These are phyloP conservation scores for Mimas tiliae DNA, from an alignment of 2,888 invertebrate genomes.

Conservation along the genomic window DNA sequence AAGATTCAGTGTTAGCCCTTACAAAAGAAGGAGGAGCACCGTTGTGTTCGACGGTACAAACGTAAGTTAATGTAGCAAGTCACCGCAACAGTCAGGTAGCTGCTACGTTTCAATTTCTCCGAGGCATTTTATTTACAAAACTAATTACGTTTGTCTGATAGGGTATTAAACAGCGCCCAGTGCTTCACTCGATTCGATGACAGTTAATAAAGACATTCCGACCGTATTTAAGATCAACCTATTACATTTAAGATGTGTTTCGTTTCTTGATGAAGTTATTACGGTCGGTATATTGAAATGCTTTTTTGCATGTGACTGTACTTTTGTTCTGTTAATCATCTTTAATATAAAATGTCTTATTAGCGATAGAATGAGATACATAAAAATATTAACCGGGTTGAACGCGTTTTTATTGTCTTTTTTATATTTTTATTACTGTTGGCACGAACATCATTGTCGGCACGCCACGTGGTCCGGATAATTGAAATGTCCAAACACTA, in stretches of 20 bases:
- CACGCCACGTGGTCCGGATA: constrained; percentile 81
- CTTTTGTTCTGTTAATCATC: constrained; percentile 50
- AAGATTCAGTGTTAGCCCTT: neutral
- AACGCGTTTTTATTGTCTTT: constrained; percentile 56
- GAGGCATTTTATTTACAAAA: constrained; percentile 84
- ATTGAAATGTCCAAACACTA: constrained; percentile 83
- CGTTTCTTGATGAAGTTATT: constrained; percentile 65
- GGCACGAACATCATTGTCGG: constrained; percentile 78
- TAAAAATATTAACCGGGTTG: constrained; percentile 54
- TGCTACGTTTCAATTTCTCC: constrained; percentile 81
- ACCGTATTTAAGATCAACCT: constrained; percentile 72
- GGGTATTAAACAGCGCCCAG: constrained; percentile 78
- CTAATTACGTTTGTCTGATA: constrained; percentile 84
- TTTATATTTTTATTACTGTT: constrained; percentile 74
- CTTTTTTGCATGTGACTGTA: constrained; percentile 52
- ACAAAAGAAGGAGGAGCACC: constrained; percentile 39
- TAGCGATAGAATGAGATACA: constrained; percentile 54
- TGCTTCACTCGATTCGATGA: constrained; percentile 75
- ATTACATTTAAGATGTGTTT: constrained; percentile 66
- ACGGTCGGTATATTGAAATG: constrained; percentile 48
- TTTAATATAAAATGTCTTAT: constrained; percentile 53
- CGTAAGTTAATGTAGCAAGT: constrained; percentile 75
- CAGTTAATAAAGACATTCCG: constrained; percentile 84
- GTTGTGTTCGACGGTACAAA: constrained; percentile 56
- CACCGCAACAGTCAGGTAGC: constrained; percentile 78